A percentile compares a stretch with the other conserved stretches of the same genome.
Evolutionary conservation across 1,140 invertebrate species (phyloP).

Genomic region (Ctenoplectra terminalis): DNA sequence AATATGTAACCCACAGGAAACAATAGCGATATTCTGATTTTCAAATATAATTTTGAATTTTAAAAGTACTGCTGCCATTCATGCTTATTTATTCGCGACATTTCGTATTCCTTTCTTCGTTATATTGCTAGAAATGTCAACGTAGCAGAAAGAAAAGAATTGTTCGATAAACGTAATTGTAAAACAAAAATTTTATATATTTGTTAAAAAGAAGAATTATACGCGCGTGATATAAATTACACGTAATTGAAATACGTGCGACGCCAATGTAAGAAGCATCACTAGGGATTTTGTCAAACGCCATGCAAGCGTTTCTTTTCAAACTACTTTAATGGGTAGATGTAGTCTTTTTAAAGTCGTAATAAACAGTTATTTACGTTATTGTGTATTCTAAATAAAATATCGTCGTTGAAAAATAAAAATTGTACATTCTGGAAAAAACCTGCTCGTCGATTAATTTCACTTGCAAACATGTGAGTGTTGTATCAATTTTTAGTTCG

Average conservation of each 20-base stretch:
- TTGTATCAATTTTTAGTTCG: slow-evolving; percentile 14
- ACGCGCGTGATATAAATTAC: background rate
- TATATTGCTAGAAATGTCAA: background rate
- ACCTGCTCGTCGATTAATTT: slow-evolving; percentile 21
- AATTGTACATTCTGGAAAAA: slow-evolving; percentile 20
- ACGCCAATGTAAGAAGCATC: slow-evolving; percentile 19
- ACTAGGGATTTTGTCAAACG: slow-evolving; percentile 44
- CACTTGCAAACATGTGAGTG: slow-evolving; percentile 40
- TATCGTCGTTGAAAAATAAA: slow-evolving; percentile 44
- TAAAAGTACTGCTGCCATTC: slow-evolving; percentile 26
- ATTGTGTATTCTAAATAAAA: slow-evolving; percentile 24
- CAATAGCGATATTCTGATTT: slow-evolving; percentile 62
- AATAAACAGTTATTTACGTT: slow-evolving; percentile 28
- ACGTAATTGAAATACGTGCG: background rate
- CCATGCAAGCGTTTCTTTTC: slow-evolving; percentile 18
- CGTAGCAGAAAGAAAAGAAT: background rate
- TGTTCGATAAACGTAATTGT: slow-evolving; percentile 14
- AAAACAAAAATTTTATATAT: slow-evolving; percentile 21
- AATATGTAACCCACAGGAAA: slow-evolving; percentile 59
- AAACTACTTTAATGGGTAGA: background rate
- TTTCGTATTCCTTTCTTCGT: background rate
- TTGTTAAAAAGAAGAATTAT: background rate
- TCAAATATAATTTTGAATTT: slow-evolving; percentile 70
- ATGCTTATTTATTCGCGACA: background rate
- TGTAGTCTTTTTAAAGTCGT: background rate